Evolutionary conservation across 2,797 vertebrate genomes (phyloP).

Genomic region (Tachyglossus aculeatus): DNA sequence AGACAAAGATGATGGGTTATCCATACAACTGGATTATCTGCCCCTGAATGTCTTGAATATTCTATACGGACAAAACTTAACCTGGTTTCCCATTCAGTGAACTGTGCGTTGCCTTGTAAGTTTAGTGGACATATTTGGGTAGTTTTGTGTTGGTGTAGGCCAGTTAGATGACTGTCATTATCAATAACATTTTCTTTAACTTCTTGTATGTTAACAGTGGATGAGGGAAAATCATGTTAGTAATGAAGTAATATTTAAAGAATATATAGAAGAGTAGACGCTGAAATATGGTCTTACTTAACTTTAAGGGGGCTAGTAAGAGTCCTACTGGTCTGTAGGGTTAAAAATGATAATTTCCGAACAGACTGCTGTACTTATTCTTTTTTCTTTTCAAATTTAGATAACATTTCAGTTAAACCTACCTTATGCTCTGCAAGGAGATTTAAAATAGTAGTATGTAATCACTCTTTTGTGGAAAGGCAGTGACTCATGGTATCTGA

Average conservation of each 20-base stretch:
- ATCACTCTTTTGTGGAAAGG: conserved; percentile 12
- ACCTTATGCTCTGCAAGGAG: background rate
- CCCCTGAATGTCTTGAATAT: too few species aligned
- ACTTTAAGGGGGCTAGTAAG: too few species aligned
- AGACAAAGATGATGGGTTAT: too few species aligned
- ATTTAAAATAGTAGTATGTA: conserved; percentile 3
- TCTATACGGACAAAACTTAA: too few species aligned
- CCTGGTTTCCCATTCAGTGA: too few species aligned
- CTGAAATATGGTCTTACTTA: too few species aligned
- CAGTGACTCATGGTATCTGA: background rate
- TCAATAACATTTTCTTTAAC: background rate
- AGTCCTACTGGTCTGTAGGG: background rate
- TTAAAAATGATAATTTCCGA: conserved; percentile 16
- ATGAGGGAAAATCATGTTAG: background rate
- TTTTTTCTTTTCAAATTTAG: background rate
- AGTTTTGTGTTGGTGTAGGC: too few species aligned
- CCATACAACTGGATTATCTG: too few species aligned
- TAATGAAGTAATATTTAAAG: too few species aligned
- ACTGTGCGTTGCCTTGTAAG: too few species aligned
- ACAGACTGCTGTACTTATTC: background rate
- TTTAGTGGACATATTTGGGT: too few species aligned
- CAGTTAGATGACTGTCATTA: background rate
- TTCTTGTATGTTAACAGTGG: background rate
- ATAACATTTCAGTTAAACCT: background rate
- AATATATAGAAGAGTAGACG: too few species aligned